Evolutionary conservation across 1,140 invertebrate genomes (phyloP).

Genomic region (Sitophilus oryzae): DNA sequence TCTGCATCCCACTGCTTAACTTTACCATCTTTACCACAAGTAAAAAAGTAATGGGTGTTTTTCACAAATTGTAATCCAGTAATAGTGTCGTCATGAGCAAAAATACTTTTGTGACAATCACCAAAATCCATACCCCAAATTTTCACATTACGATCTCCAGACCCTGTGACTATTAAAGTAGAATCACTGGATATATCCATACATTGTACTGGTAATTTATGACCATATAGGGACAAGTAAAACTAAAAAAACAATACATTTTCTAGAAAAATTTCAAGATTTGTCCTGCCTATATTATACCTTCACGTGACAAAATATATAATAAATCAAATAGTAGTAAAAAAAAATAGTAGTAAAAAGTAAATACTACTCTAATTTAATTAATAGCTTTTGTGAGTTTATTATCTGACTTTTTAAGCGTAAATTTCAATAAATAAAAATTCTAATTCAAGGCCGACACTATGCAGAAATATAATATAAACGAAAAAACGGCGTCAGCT

Average conservation of each 20-base stretch:
- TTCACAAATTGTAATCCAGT: conserved; percentile 84
- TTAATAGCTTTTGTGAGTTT: too few relatives aligned
- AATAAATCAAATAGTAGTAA: too few relatives aligned
- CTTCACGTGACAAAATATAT: background rate
- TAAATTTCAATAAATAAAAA: too few relatives aligned
- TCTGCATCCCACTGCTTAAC: conserved; percentile 98
- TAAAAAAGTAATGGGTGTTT: conserved; percentile 90
- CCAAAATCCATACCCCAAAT: conserved; percentile 99
- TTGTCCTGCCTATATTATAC: background rate
- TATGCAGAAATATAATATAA: too few relatives aligned
- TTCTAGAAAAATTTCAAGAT: too few relatives aligned
- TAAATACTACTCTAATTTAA: too few relatives aligned
- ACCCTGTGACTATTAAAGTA: conserved; percentile 85
- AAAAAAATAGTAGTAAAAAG: too few relatives aligned
- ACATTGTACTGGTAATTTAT: conserved; percentile 89
- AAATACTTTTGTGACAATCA: conserved; percentile 83
- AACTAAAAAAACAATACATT: conserved; percentile 69
- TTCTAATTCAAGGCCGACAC: too few relatives aligned
- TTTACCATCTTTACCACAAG: conserved; percentile 86
- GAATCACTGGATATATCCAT: conserved; percentile 94
- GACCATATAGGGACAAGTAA: conserved; percentile 92
- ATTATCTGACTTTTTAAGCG: too few relatives aligned
- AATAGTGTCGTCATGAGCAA: conserved; percentile 93
- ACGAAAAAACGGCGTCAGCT: too few relatives aligned
- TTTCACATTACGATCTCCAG: conserved; percentile 92